phyloP scores from a whole-genome alignment of 2,797 vertebrate species.

The Girardinus metallicus region DNA sequence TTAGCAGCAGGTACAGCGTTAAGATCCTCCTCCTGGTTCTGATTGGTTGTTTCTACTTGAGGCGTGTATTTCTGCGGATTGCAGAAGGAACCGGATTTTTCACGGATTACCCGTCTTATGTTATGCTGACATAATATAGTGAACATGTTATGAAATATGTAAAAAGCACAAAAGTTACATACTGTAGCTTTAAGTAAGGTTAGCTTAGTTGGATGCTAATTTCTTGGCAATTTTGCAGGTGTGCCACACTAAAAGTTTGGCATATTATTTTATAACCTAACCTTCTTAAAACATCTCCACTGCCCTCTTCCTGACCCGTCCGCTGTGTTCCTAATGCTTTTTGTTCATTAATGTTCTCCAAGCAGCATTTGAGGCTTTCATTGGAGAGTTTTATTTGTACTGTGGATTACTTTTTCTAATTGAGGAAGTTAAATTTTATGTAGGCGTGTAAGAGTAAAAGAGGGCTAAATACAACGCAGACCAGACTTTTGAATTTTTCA shows the following conservation, averaged over 20 bases:
- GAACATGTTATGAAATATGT: no score
- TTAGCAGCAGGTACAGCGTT: no score
- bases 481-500: background rate
- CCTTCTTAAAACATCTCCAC: background rate
- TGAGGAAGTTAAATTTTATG: background rate
- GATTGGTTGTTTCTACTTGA: no score
- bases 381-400: background rate
- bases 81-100: no score
- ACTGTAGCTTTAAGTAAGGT: background rate
- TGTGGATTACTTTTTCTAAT: background rate
- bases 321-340: background rate
- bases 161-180: no score
- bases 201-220: background rate
- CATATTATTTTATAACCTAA: background rate
- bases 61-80: no score
- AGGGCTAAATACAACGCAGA: background rate
- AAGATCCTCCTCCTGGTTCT: no score
- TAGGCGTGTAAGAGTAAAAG: background rate
- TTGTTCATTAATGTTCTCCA: background rate
- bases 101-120: no score
- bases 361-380: background rate
- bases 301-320: no score
- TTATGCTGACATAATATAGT: no score
- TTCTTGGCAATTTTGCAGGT: background rate
- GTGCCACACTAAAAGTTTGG: background rate